These are phyloP conservation scores for Pogonomyrmex barbatus DNA, from an alignment of 1,140 invertebrate species.

Conservation along the genomic window DNA sequence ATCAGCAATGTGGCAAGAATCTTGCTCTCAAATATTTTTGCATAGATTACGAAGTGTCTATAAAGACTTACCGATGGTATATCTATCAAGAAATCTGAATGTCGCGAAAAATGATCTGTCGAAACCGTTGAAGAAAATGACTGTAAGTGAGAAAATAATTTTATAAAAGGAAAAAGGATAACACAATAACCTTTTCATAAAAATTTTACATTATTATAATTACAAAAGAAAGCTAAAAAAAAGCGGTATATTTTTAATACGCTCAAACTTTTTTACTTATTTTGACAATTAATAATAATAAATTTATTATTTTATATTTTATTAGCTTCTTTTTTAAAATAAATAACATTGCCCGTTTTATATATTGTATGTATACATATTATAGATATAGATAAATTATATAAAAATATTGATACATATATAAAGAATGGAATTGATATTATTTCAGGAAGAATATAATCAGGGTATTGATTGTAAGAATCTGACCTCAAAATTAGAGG, in stretches of 20 bases:
- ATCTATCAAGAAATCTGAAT: constrained; percentile 76
- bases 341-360: not conserved
- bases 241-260: not conserved
- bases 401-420: not conserved
- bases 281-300: not conserved
- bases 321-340: not conserved
- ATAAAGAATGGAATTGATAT: not conserved
- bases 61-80: constrained; percentile 76
- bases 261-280: not conserved
- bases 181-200: not conserved
- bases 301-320: not conserved
- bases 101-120: constrained; percentile 73
- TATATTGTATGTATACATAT: not conserved
- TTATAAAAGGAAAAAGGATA: not conserved
- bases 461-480: constrained; percentile 22
- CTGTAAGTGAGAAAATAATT: constrained; percentile 65
- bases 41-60: constrained; percentile 75
- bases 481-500: constrained; percentile 65
- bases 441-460: constrained; percentile 74
- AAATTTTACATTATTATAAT: not conserved
- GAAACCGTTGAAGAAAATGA: constrained; percentile 74
- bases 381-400: not conserved
- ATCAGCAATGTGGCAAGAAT: constrained; percentile 59
- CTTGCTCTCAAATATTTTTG: constrained; percentile 74
- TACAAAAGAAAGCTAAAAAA: not conserved